These are phyloP conservation scores for Oryzias sinensis DNA, from an alignment of 2,797 vertebrate genomes.

Conservation along the genomic window DNA sequence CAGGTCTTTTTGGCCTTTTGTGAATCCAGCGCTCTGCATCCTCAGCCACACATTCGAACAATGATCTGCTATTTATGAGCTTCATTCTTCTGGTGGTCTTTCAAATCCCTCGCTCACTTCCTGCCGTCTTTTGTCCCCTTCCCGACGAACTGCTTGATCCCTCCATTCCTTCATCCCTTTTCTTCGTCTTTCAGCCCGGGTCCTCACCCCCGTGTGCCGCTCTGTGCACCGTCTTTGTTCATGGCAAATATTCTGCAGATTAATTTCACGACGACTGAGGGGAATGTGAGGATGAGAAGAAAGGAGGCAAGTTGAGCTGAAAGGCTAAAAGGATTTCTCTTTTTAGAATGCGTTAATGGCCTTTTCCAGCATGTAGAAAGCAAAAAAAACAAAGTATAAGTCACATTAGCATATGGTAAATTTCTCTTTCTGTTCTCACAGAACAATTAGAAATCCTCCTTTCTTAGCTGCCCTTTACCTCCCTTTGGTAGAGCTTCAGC, in stretches of 20 bases:
- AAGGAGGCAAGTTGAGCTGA: conserved; percentile 51
- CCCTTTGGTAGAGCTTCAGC: conserved; percentile 43
- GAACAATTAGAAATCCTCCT: conserved; percentile 59
- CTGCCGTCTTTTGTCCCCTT: conserved; percentile 46
- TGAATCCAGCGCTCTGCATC: conserved; percentile 26
- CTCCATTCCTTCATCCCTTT: conserved; percentile 27
- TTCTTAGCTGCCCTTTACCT: conserved; percentile 64
- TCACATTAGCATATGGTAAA: conserved; percentile 73
- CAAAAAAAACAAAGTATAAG: conserved; percentile 64
- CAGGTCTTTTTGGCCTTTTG: conserved; percentile 15
- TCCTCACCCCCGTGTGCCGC: conserved; percentile 41
- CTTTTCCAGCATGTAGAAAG: conserved; percentile 60
- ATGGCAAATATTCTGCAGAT: conserved; percentile 73
- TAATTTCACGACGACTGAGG: conserved; percentile 68
- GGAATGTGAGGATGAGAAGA: conserved; percentile 51
- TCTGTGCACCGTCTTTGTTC: conserved; percentile 70
- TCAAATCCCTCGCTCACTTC: conserved; percentile 33
- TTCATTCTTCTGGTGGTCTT: conserved; percentile 23
- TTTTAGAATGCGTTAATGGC: conserved; percentile 70
- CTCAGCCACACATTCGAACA: conserved; percentile 25
- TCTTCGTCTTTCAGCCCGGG: conserved; percentile 41
- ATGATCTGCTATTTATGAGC: conserved; percentile 33
- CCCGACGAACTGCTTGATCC: conserved; percentile 39
- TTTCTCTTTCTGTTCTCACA: conserved; percentile 45
- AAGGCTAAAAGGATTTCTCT: conserved; percentile 68